Conservation (phyloP, 2,888 invertebrate species). For the Homarus gammarus region DNA sequence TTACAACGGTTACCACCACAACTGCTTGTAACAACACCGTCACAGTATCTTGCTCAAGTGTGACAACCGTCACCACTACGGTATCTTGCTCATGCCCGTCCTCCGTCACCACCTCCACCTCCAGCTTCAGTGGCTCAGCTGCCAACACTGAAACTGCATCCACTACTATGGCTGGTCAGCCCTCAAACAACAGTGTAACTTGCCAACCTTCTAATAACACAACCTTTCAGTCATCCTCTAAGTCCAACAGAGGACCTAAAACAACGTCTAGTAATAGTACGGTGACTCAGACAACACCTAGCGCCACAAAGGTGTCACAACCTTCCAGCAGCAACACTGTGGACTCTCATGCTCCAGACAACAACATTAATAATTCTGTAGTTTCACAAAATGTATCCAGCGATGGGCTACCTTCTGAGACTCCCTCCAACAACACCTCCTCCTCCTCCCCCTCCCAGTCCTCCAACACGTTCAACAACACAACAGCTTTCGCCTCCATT, state of each 20-base stretch:
- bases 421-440: background rate
- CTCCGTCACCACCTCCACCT: slow-evolving; percentile 21
- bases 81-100: slow-evolving; percentile 7
- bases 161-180: background rate
- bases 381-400: background rate
- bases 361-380: background rate
- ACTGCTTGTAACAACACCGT: background rate
- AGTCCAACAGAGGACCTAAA: background rate
- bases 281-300: slow-evolving; percentile 6
- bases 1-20: background rate
- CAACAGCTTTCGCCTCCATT: slow-evolving; percentile 54
- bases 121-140: background rate
- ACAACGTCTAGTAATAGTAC: background rate
- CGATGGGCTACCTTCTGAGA: background rate
- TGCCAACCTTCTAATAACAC: background rate
- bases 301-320: background rate
- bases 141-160: background rate
- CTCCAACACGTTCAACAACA: slow-evolving; percentile 18
- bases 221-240: slow-evolving; percentile 32
- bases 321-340: background rate
- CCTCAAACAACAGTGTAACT: background rate
- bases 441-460: background rate
- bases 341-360: background rate
- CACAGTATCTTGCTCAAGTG: slow-evolving; percentile 8
- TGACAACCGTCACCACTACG: background rate